Percentiles rank a stretch among this genome's conserved stretches.
These are phyloP conservation scores for Astropecten irregularis DNA, from an alignment of 53 echinoderm and acorn worm species.

Conservation along the genomic window DNA sequence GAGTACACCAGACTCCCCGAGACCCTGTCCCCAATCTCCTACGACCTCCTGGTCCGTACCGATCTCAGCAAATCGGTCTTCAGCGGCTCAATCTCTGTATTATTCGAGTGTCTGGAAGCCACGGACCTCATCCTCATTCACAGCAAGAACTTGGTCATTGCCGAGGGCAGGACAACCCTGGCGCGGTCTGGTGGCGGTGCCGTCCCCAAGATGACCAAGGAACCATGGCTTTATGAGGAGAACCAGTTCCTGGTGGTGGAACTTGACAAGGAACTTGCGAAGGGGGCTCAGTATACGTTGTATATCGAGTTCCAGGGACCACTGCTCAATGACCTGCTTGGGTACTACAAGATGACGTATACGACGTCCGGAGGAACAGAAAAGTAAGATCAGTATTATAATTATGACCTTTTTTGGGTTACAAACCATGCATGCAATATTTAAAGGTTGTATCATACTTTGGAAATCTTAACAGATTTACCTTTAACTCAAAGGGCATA, in stretches of 20 bases:
- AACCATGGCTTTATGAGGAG: constrained; percentile 45
- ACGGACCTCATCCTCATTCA: constrained; percentile 70
- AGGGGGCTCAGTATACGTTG: not conserved
- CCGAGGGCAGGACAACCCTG: constrained; percentile 38
- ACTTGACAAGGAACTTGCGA: not conserved
- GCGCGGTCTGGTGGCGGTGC: not conserved
- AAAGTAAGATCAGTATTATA: constrained; percentile 65
- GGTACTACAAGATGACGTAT: constrained; percentile 66
- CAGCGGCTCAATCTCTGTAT: constrained; percentile 56
- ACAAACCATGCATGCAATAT: too few species aligned
- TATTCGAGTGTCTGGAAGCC: constrained; percentile 38
- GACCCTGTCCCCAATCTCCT: constrained; percentile 52
- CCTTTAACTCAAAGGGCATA: too few species aligned
- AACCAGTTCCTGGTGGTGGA: constrained; percentile 57
- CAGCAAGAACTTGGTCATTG: constrained; percentile 57
- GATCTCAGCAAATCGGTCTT: constrained; percentile 62
- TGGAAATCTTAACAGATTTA: too few species aligned
- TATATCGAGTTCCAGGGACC: constrained; percentile 40
- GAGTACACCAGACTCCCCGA: constrained; percentile 62
- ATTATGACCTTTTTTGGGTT: too few species aligned
- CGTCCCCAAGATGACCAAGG: constrained; percentile 27
- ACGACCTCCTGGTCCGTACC: constrained; percentile 64
- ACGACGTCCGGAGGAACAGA: constrained; percentile 20
- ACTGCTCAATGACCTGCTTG: constrained; percentile 22
- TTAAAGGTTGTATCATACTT: too few species aligned